Evolutionary conservation across 2,113 vertebrate genomes (phyloP), one percentile per base, ranked within the genome.

Genomic region (Corydoras sp.): DNA sequence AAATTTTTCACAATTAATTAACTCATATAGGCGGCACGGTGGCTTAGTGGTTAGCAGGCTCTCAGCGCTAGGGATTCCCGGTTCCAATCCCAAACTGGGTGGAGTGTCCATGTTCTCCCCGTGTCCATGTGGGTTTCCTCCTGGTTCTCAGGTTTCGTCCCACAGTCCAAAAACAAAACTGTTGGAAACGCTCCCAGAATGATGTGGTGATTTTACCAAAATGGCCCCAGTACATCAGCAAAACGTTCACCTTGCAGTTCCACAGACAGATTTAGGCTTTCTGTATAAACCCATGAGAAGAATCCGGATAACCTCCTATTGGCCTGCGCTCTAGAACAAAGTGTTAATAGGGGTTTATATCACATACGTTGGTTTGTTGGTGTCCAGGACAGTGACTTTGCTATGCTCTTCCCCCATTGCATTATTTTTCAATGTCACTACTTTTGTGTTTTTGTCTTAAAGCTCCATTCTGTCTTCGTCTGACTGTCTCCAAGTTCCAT

Each of bases 261-360:
- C 51, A 65, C 31, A 58, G 75, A 58, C 54, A 55, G 43, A 68
- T 80, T 76, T 58, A 63, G 58, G 56, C 51, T 59, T 67, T 65
- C 6, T n/a, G 43, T 51, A 3, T 67, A 18, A 35, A 66, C 48
- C 49, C 35, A 60, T 65, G 30, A 58, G 60, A 68, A 51, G 59
- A 10, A 58, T 62, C 12, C n/a, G n/a, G n/a, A n/a, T n/a, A n/a
- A n/a, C n/a, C n/a, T 73, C 59, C 72, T 67, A 62, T 73, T 80
- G 78, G 74, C 76, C 71, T 72, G 78, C 67, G 70, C 80, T 71
- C 77, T 77, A 81, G 35, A 43, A 43, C 35, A 24, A 77, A 69
- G 15, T 72, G 43, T 68, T 49, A 50, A 63, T 62, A 60, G 65
- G 29, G 53, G 65, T 75, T 65, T 77, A 74, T 72, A 56, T 62